These are phyloP conservation scores for Mastigias papua DNA, from an alignment of 30 jellyfish, hydroid and myxozoan species.

Conservation along the genomic window DNA sequence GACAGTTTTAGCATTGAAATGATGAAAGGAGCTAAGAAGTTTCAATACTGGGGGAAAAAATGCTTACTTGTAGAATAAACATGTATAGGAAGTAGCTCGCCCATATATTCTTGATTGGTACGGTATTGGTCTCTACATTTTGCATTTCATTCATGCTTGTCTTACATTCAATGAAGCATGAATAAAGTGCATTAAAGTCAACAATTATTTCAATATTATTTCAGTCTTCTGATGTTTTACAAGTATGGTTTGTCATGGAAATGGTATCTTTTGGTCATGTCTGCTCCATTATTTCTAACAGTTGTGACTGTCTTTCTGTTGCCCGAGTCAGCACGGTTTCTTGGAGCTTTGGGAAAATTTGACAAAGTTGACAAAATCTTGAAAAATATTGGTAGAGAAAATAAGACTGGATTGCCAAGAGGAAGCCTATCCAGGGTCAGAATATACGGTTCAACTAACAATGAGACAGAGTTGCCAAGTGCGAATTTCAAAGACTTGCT, in stretches of 20 bases:
- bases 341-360: constrained; percentile 68
- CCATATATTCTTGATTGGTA: too few relatives aligned
- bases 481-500: constrained; percentile 34
- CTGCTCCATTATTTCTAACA: constrained; percentile 54
- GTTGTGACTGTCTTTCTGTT: constrained; percentile 31
- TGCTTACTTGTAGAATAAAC: too few relatives aligned
- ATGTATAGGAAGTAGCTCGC: too few relatives aligned
- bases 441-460: background rate
- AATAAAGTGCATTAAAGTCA: too few relatives aligned
- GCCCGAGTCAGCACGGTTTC: constrained; percentile 77
- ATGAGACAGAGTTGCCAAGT: background rate
- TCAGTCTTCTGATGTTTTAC: constrained; percentile 61
- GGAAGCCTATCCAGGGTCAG: constrained; percentile 48
- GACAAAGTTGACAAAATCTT: constrained; percentile 46
- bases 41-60: too few relatives aligned
- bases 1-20: too few relatives aligned
- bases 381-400: constrained; percentile 64
- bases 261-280: constrained; percentile 53
- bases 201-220: background rate
- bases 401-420: constrained; percentile 62
- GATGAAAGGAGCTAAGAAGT: too few relatives aligned
- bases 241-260: constrained; percentile 37
- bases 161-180: too few relatives aligned
- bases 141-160: too few relatives aligned
- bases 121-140: too few relatives aligned